These are phyloP conservation scores for Ophion slaviceki DNA, from an alignment of 2,888 invertebrate species.

Conservation along the genomic window DNA sequence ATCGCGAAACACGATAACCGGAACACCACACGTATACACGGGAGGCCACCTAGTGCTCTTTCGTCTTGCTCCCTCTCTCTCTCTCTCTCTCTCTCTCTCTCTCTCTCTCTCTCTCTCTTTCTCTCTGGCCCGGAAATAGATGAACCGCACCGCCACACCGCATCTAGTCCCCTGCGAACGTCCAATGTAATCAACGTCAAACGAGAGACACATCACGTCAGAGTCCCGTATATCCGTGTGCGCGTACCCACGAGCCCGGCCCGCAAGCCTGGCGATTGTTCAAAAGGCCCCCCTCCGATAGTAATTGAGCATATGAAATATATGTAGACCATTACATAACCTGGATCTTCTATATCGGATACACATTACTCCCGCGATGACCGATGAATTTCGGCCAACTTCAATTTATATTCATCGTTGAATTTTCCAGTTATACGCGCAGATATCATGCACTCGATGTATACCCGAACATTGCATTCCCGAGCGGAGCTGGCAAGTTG, in stretches of 20 bases:
- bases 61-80: background rate
- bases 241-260: background rate
- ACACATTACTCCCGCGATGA: constrained; percentile 19
- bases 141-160: constrained; percentile 43
- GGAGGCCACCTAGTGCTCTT: background rate
- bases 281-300: constrained; percentile 16
- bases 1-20: constrained; percentile 44
- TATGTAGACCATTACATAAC: constrained; percentile 42
- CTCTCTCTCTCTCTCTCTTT: background rate
- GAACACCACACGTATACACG: constrained; percentile 22
- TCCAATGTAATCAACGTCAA: constrained; percentile 63
- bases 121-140: constrained; percentile 49
- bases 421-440: constrained; percentile 16
- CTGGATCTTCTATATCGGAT: constrained; percentile 40
- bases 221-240: constrained; percentile 8
- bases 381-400: constrained; percentile 42
- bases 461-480: background rate
- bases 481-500: background rate
- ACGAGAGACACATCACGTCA: constrained; percentile 46
- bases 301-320: constrained; percentile 44
- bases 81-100: background rate
- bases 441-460: background rate
- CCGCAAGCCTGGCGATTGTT: constrained; percentile 35
- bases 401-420: constrained; percentile 40
- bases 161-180: constrained; percentile 24